Evolutionary conservation across 2,113 vertebrate genomes (phyloP), one percentile per base, ranked within the genome.

Genomic region (Tragelaphus scriptus): DNA sequence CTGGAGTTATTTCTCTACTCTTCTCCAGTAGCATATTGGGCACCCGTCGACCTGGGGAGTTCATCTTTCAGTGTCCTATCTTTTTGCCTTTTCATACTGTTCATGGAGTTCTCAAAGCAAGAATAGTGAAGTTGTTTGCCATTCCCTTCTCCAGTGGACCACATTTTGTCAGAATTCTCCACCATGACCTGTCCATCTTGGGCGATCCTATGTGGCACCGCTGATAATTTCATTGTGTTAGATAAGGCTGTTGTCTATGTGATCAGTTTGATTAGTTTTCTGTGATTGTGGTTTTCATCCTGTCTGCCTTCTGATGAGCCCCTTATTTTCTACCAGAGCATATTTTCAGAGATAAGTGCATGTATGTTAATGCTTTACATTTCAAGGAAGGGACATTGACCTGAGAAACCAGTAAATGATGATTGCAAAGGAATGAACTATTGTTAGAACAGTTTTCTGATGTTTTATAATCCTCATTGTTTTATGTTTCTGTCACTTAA

Each of bases 291-390:
- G 9, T 11, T 71, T 71, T 36, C n/a, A 71, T 71, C 23, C 65
- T 36, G 9, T 71, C 65, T 71, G n/a, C n/a, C n/a, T 10, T 71
- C 9, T 44, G 6, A 44, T 44, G 44, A 71, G 99, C 99, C 59
- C 99, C 99, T 3, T 99, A 99, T 93, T 99, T 99, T 96, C 99
- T 99, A 0, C 99, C 99, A 32, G 99, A 99, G 98, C 99, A 99
- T 44, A 98, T 99, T 98, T 99, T 99, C 98, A 99, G 99, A 98
- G 99, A 99, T 98, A 99, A 99, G 98, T 99, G 99, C 99, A 98
- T 98, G 99, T 99, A 98, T 98, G 99, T 99, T 94, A 28, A 79
- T 85, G 75, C 91, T 56, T 71, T 87, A 15, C 81, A 53, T 93
- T 90, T 88, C 95, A 80, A 90, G 82, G n/a, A 77, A 85, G 32